A percentile compares a stretch with the other conserved stretches of the same genome.
These are phyloP conservation scores for Carposina sasakii DNA, from an alignment of 1,140 invertebrate species.

Conservation along the genomic window DNA sequence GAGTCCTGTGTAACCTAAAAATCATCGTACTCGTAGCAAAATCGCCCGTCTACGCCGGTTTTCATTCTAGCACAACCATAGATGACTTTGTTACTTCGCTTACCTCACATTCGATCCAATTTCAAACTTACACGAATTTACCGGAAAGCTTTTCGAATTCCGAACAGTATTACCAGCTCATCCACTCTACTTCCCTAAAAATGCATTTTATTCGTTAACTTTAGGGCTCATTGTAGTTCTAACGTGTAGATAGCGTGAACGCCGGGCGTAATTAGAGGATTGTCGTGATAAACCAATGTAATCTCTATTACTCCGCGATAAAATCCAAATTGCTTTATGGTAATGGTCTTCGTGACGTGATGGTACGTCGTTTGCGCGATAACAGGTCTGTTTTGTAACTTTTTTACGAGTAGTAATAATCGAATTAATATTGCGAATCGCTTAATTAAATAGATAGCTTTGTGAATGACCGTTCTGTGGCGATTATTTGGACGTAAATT, in stretches of 20 bases:
- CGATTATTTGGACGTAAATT: no score
- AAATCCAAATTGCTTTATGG: constrained; percentile 63
- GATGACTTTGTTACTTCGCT: no score
- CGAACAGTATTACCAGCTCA: not conserved
- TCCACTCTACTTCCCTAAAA: constrained; percentile 2
- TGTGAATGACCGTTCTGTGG: no score
- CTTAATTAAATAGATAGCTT: constrained; percentile 67
- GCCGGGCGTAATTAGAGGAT: constrained; percentile 57
- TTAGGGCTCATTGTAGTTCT: constrained; percentile 30
- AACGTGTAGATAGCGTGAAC: constrained; percentile 38
- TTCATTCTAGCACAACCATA: no score
- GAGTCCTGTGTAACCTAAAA: no score
- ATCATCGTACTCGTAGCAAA: no score
- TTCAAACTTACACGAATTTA: no score
- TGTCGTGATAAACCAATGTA: constrained; percentile 58
- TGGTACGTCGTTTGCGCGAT: constrained; percentile 44
- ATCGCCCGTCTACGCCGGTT: no score
- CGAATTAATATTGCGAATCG: constrained; percentile 64
- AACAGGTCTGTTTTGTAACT: constrained; percentile 54
- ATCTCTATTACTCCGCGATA: constrained; percentile 64
- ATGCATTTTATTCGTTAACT: constrained; percentile 18
- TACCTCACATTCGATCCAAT: no score
- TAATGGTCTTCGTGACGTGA: constrained; percentile 42
- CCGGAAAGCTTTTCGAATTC: no score
- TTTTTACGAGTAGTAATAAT: constrained; percentile 62